These are phyloP conservation scores for Ia io DNA, from an alignment of 2,113 vertebrate species.

Conservation along the genomic window DNA sequence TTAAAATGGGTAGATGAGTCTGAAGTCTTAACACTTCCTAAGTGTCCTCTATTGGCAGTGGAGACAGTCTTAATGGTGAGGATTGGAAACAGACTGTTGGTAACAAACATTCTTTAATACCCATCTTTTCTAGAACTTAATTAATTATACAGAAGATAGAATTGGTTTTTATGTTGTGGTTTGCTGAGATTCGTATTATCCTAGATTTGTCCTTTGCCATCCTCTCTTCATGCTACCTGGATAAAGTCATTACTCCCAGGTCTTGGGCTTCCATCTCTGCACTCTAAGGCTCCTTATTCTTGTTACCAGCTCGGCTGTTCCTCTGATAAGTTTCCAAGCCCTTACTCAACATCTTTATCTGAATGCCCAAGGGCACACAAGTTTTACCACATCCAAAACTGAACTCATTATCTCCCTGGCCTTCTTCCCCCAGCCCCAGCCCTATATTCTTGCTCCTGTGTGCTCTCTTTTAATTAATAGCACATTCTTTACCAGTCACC, in stretches of 20 bases:
- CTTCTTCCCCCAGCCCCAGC: background rate
- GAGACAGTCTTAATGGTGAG: background rate
- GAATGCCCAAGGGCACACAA: background rate
- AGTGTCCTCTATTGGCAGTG: background rate
- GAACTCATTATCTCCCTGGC: background rate
- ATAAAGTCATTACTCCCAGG: background rate
- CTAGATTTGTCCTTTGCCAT: background rate
- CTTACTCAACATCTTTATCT: background rate
- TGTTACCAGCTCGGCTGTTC: background rate
- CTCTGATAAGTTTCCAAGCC: background rate
- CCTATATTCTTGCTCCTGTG: background rate
- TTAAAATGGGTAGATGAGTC: background rate
- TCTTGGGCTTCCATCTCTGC: background rate
- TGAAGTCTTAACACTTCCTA: background rate
- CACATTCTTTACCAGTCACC: background rate
- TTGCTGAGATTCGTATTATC: background rate
- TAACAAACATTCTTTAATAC: background rate
- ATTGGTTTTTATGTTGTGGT: background rate
- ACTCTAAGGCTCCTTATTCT: background rate
- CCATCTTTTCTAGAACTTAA: background rate
- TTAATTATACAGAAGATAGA: background rate
- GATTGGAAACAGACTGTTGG: background rate
- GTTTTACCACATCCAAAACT: background rate
- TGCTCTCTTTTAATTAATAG: background rate
- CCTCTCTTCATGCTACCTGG: background rate